Conservation (phyloP, 2,113 vertebrate species). For the Tricholaema leucomelas region DNA sequence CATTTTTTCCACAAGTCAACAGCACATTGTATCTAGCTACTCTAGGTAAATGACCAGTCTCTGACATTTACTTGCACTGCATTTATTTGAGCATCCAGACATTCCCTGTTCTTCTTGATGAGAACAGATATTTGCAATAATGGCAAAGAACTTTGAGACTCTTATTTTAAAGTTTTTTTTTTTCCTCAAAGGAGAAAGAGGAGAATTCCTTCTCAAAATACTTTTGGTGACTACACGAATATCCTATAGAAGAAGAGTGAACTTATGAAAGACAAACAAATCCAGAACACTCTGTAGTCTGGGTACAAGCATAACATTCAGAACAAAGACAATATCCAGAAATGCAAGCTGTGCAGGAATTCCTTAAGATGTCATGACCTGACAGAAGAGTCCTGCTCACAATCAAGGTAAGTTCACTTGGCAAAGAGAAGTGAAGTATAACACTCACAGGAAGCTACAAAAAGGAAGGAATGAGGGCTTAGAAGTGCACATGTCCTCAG, state of each 20-base stretch:
- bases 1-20: background rate
- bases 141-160: background rate
- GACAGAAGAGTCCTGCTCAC: background rate
- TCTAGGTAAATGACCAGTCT: background rate
- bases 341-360: background rate
- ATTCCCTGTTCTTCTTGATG: background rate
- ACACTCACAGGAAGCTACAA: background rate
- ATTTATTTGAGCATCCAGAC: slow-evolving; percentile 30
- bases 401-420: background rate
- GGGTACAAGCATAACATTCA: background rate
- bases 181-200: background rate
- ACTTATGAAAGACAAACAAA: background rate
- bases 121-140: background rate
- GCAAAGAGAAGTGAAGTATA: background rate
- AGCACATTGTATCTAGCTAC: background rate
- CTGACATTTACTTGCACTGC: slow-evolving; percentile 8
- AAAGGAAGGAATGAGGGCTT: background rate
- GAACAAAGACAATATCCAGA: background rate
- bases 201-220: background rate
- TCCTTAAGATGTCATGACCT: background rate
- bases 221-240: background rate
- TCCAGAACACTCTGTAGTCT: background rate
- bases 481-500: background rate
- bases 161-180: background rate
- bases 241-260: background rate